Conservation (phyloP, 1,140 invertebrate genomes). For the Schlechtendalia chinensis region DNA sequence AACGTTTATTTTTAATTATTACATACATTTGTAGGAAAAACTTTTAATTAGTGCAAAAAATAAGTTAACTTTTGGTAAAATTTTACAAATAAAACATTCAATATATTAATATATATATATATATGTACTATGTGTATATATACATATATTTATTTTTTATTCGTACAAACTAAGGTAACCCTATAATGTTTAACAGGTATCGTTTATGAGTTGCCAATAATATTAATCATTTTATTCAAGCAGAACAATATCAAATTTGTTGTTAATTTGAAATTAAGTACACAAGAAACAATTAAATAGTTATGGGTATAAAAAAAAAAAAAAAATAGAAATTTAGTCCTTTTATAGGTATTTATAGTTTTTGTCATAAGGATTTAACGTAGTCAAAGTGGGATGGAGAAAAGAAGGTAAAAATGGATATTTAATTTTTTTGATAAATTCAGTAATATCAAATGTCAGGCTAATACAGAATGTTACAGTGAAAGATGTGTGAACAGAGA, state of each 20-base stretch:
- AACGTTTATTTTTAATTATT: slow-evolving; percentile 9
- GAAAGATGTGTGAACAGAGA: not conserved
- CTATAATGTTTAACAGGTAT: not conserved
- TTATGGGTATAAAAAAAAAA: slow-evolving; percentile 11
- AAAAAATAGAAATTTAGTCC: not conserved
- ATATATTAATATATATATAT: slow-evolving; percentile 6
- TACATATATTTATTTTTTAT: not conserved
- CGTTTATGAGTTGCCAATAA: slow-evolving; percentile 6
- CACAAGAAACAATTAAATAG: slow-evolving; percentile 16
- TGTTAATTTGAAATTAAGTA: slow-evolving; percentile 30
- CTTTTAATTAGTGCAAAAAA: slow-evolving; percentile 40
- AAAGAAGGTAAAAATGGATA: not conserved
- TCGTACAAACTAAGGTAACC: slow-evolving; percentile 9
- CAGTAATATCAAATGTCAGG: not conserved
- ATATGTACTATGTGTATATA: no score
- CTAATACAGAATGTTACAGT: not conserved
- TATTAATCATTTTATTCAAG: slow-evolving; percentile 43
- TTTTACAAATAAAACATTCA: slow-evolving; percentile 11
- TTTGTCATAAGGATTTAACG: not conserved
- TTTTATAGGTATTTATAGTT: not conserved
- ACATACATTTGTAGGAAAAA: slow-evolving; percentile 21
- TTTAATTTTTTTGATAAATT: not conserved
- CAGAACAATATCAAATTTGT: slow-evolving; percentile 19
- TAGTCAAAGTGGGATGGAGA: not conserved
- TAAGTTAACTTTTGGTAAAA: slow-evolving; percentile 32